Evolutionary conservation across 2,888 invertebrate species (phyloP).

Genomic region (Idaea aversata): DNA sequence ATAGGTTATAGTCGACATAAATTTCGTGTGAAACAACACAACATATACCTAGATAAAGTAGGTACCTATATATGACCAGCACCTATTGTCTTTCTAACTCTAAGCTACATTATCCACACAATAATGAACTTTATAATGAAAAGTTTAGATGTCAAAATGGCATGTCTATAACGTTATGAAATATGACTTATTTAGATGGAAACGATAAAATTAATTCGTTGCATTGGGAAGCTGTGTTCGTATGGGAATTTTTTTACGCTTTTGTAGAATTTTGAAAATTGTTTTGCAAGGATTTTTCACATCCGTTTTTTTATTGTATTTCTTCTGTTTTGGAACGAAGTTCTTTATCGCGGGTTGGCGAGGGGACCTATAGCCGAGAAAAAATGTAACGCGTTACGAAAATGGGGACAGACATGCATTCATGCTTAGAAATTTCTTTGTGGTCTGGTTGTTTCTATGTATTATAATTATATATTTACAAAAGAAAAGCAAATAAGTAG

Average conservation of each 20-base stretch:
- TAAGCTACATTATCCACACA: background rate
- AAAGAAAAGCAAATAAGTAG: too few relatives aligned
- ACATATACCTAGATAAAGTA: background rate
- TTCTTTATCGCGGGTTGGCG: too few relatives aligned
- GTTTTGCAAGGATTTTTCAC: background rate
- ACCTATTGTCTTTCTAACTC: background rate
- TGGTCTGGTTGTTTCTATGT: too few relatives aligned
- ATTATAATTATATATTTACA: too few relatives aligned
- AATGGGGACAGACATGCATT: too few relatives aligned
- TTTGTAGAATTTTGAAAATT: slow-evolving; percentile 15
- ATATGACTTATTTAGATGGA: slow-evolving; percentile 30
- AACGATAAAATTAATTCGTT: slow-evolving; percentile 24
- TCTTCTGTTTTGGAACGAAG: background rate
- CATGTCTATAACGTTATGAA: slow-evolving; percentile 15
- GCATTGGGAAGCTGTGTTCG: slow-evolving; percentile 27
- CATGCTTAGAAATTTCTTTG: too few relatives aligned
- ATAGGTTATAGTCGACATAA: too few relatives aligned
- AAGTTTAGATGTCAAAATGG: background rate
- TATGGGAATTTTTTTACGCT: slow-evolving; percentile 26
- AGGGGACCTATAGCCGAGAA: too few relatives aligned
- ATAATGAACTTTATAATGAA: background rate
- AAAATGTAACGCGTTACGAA: too few relatives aligned
- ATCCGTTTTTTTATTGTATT: background rate
- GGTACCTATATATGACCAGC: background rate
- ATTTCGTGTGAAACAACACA: too few relatives aligned